Evolutionary conservation across 1,140 invertebrate genomes (phyloP).

Genomic region (Probaryconus sp.): DNA sequence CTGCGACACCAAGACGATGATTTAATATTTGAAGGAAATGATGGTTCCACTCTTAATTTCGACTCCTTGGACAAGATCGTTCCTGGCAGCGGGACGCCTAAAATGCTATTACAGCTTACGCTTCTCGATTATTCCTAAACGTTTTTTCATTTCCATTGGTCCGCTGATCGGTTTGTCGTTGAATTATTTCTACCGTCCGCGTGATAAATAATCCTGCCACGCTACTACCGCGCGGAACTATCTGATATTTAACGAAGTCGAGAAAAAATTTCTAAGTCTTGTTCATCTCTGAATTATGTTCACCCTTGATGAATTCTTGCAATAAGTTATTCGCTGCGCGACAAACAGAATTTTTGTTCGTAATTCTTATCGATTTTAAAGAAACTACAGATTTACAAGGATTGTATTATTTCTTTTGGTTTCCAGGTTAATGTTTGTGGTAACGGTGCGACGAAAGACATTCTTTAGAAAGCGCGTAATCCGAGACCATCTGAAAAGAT

Average conservation of each 20-base stretch:
- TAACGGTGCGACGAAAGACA: too few species aligned
- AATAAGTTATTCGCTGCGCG: too few species aligned
- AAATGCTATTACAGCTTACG: constrained; percentile 49
- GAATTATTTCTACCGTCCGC: constrained; percentile 34
- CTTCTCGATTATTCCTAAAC: constrained; percentile 57
- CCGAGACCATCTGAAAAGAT: not conserved
- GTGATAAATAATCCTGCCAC: constrained; percentile 44
- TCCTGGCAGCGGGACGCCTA: constrained; percentile 62
- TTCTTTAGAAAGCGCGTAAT: too few species aligned
- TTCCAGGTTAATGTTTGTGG: too few species aligned
- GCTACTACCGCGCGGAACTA: too few species aligned
- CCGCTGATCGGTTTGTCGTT: constrained; percentile 7
- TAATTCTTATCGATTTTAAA: too few species aligned
- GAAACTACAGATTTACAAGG: too few species aligned
- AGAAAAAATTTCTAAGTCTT: too few species aligned
- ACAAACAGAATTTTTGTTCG: too few species aligned
- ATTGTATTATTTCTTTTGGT: too few species aligned
- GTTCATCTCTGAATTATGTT: too few species aligned
- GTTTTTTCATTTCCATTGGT: constrained; percentile 44
- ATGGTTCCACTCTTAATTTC: constrained; percentile 75
- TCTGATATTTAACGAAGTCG: constrained; percentile 10
- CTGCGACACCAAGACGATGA: constrained; percentile 77
- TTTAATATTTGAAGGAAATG: constrained; percentile 79
- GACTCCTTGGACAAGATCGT: constrained; percentile 66
- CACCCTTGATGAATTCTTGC: too few species aligned